Conservation (phyloP, 2,797 vertebrate genomes). For the Tapera naevia region DNA sequence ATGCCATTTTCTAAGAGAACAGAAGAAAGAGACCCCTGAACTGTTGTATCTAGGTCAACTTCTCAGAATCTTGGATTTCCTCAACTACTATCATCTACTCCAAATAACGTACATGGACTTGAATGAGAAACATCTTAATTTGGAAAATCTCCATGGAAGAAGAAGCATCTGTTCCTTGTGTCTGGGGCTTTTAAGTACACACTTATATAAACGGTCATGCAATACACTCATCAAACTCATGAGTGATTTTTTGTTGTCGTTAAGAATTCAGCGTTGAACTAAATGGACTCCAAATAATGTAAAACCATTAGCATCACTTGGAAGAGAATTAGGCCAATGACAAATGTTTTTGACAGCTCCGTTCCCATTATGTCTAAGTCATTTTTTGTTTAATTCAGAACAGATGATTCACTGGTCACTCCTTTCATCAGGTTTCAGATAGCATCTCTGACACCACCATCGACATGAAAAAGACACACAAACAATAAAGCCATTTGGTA, state of each 20-base stretch:
- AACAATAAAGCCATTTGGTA: neutral
- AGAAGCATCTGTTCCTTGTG: neutral
- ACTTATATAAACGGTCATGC: rapidly evolving
- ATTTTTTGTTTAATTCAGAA: neutral
- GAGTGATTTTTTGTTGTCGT: neutral
- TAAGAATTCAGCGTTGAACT: neutral
- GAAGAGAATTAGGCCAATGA: neutral
- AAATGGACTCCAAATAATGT: neutral
- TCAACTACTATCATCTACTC: neutral
- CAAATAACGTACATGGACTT: rapidly evolving
- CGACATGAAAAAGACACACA: neutral
- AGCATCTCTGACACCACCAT: neutral
- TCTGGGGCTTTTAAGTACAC: neutral
- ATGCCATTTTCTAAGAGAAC: neutral
- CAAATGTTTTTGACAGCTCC: neutral
- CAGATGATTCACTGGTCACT: neutral
- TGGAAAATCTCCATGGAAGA: neutral
- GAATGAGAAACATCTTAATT: neutral
- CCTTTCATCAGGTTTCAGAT: neutral
- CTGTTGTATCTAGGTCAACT: neutral
- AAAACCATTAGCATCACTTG: neutral
- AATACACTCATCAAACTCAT: neutral
- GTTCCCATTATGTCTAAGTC: neutral
- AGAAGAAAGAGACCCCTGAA: neutral
- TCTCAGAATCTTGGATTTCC: neutral